These are phyloP conservation scores for Gisinianus flammeolus DNA, from an alignment of 2,888 invertebrate genomes.

Conservation along the genomic window DNA sequence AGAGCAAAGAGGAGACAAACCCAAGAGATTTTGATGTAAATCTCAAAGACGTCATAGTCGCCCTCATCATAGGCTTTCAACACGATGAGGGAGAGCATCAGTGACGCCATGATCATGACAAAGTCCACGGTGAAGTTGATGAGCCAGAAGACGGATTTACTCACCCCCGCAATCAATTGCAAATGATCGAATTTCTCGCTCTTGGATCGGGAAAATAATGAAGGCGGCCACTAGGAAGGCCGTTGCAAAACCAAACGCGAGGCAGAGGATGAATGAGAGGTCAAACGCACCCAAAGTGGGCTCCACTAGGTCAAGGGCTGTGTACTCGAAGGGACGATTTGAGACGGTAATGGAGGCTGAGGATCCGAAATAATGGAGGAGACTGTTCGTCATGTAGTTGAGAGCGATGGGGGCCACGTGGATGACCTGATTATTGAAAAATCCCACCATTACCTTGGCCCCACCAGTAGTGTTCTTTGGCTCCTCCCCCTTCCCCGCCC, in stretches of 20 bases:
- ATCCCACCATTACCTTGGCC: constrained; percentile 59
- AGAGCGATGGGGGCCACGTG: constrained; percentile 75
- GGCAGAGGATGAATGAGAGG: constrained; percentile 47
- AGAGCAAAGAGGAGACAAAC: constrained; percentile 73
- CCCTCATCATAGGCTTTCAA: constrained; percentile 72
- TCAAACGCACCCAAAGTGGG: constrained; percentile 34
- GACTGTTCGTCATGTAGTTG: constrained; percentile 69
- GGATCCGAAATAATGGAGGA: constrained; percentile 64
- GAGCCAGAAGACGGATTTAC: constrained; percentile 73
- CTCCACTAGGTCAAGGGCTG: constrained; percentile 65
- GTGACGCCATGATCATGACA: constrained; percentile 68
- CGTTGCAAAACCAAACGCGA: constrained; percentile 73
- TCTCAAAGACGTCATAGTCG: constrained; percentile 66
- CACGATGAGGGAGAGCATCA: constrained; percentile 67
- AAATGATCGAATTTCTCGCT: constrained; percentile 72
- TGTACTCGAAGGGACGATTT: constrained; percentile 75
- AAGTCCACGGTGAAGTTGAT: constrained; percentile 73
- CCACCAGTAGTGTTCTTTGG: too few relatives aligned
- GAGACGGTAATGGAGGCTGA: constrained; percentile 63
- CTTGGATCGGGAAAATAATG: constrained; percentile 67
- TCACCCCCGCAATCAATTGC: constrained; percentile 75
- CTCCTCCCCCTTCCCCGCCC: too few relatives aligned
- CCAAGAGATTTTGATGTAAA: constrained; percentile 69
- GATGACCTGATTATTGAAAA: constrained; percentile 80
- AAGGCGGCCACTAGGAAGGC: constrained; percentile 64